These are phyloP conservation scores for Psittacula cyanocephala DNA, from an alignment of 2,113 vertebrate species.

Conservation along the genomic window DNA sequence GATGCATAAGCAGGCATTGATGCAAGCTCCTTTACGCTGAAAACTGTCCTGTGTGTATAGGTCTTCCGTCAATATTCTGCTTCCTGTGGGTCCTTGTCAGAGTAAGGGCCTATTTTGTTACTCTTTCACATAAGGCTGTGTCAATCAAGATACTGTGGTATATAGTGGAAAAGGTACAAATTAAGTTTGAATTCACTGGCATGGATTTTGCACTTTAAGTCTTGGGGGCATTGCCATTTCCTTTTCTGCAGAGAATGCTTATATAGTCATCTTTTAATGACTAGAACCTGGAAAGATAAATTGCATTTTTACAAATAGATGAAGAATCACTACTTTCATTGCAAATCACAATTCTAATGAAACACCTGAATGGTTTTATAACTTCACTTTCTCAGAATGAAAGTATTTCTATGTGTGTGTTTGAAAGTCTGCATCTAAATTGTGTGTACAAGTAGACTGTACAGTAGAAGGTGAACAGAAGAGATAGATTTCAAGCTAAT, in stretches of 20 bases:
- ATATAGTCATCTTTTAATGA: not conserved
- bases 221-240: not conserved
- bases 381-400: not conserved
- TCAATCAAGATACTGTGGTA: not conserved
- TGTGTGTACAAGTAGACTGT: not conserved
- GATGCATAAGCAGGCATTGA: not conserved
- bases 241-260: not conserved
- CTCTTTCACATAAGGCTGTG: not conserved
- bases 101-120: not conserved
- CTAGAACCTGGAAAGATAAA: not conserved
- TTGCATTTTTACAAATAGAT: not conserved
- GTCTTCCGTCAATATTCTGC: not conserved
- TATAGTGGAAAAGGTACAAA: not conserved
- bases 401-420: not conserved
- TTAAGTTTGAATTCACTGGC: not conserved
- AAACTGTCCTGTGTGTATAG: not conserved
- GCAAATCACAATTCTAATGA: not conserved
- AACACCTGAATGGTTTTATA: not conserved
- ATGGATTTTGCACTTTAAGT: not conserved
- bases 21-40: not conserved
- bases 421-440: not conserved
- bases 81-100: not conserved
- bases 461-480: not conserved
- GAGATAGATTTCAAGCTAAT: not conserved
- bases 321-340: not conserved